These are phyloP conservation scores for Rhinopomastus cyanomelas DNA, from an alignment of 2,113 vertebrate genomes.

Conservation along the genomic window DNA sequence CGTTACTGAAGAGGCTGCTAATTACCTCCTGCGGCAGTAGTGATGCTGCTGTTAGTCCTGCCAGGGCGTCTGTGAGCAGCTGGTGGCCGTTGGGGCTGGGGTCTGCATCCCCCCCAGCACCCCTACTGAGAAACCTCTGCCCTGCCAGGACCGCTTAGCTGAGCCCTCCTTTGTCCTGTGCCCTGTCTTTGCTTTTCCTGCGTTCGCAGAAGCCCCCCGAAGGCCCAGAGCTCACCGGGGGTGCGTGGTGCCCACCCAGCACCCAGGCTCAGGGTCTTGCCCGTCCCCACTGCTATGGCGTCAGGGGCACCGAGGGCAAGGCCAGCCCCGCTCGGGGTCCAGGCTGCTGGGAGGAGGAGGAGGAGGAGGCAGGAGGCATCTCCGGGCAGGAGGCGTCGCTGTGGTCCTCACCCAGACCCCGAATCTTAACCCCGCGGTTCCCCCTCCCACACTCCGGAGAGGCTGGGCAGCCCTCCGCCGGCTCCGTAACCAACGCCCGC, in stretches of 20 bases:
- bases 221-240: background rate
- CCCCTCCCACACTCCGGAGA: fast-evolving
- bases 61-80: background rate
- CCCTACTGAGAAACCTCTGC: background rate
- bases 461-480: background rate
- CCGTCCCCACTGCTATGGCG: fast-evolving
- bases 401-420: fast-evolving
- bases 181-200: background rate
- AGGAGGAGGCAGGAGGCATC: too few species aligned
- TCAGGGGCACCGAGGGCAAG: fast-evolving
- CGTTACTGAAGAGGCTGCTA: background rate
- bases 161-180: background rate
- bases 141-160: too few species aligned
- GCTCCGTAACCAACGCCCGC: background rate
- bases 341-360: too few species aligned
- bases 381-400: background rate
- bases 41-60: background rate
- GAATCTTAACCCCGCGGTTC: fast-evolving
- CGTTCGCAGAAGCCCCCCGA: background rate
- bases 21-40: background rate
- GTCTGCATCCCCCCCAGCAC: background rate
- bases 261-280: background rate
- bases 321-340: background rate
- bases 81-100: background rate
- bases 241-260: too few species aligned